These are phyloP conservation scores for Rattus norvegicus DNA, from an alignment of 2,113 vertebrate species.

Conservation along the genomic window GRCr8 NC_086020.1:121910001-121910500, in stretches of 20 bases:
- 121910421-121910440: neutral
- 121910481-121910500: constrained; percentile 7
- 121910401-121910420: neutral
- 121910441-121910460: neutral
- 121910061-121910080: neutral
- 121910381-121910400: neutral
- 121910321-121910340: neutral
- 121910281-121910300: too few species aligned
- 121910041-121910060: neutral
- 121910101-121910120: neutral
- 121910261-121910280: neutral
- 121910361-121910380: neutral
- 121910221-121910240: neutral
- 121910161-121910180: neutral
- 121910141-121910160: neutral
- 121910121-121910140: neutral
- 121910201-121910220: constrained; percentile 8
- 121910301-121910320: neutral
- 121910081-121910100: neutral
- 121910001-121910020: neutral
- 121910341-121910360: neutral
- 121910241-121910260: neutral
- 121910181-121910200: constrained; percentile 18
- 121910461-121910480: constrained; percentile 34
- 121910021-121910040: neutral